phyloP scores from a whole-genome alignment of 2,888 invertebrate species.

The Rotaria magnacalcarata region DNA sequence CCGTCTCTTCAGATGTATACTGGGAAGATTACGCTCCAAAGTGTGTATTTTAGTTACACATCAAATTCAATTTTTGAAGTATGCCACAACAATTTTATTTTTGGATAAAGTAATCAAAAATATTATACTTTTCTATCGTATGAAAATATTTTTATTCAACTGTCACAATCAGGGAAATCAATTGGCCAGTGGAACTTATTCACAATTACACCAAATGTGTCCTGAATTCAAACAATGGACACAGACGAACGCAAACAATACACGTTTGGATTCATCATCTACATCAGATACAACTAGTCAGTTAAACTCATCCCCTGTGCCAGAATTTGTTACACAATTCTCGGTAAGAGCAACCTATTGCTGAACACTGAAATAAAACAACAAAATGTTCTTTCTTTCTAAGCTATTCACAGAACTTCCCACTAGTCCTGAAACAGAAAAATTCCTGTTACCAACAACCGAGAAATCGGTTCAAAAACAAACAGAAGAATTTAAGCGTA shows the following conservation, averaged over 20 bases:
- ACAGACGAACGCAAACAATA: neutral
- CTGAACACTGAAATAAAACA: too few species aligned
- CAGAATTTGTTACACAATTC: neutral
- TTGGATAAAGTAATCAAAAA: constrained; percentile 50
- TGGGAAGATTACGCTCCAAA: constrained; percentile 68
- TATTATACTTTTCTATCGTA: too few species aligned
- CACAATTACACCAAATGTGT: neutral
- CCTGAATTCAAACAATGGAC: neutral
- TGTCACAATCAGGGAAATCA: neutral
- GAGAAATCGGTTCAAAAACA: neutral
- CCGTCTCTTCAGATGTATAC: constrained; percentile 61
- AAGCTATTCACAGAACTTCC: too few species aligned
- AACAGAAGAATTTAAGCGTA: neutral
- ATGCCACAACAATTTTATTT: constrained; percentile 59
- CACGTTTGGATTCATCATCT: neutral
- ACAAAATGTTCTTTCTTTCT: too few species aligned
- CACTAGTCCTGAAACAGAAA: neutral
- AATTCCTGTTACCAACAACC: neutral
- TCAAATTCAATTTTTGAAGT: constrained; percentile 70
- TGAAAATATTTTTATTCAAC: too few species aligned
- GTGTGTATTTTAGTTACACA: constrained; percentile 76
- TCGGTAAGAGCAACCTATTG: neutral
- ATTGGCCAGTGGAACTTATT: neutral
- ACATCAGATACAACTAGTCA: neutral
- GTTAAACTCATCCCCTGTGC: neutral